phyloP scores from a whole-genome alignment of 2,797 vertebrate species.

The Phrynocephalus vlangalii region DNA sequence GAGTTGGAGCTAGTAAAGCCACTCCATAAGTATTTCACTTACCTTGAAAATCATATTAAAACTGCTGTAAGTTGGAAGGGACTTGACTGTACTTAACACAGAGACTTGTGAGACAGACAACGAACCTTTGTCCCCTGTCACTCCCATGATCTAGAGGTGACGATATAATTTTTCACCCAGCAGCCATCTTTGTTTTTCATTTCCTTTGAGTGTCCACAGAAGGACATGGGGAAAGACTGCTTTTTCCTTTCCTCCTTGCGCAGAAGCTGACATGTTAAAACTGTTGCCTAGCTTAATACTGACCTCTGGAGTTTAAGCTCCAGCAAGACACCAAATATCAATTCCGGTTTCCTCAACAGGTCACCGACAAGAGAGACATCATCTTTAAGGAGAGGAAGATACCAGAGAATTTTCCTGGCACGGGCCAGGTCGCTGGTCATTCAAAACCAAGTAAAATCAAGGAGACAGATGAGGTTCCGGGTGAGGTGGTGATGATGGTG shows the following conservation, averaged over 20 bases:
- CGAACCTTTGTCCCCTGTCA: neutral
- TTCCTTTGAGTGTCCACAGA: neutral
- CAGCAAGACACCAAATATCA: neutral
- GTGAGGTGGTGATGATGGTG: conserved; percentile 54
- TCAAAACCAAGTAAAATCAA: conserved; percentile 41
- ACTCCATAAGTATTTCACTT: too few relatives aligned
- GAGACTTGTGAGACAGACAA: neutral
- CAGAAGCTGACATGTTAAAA: neutral
- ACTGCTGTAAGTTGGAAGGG: too few relatives aligned
- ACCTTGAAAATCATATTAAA: too few relatives aligned
- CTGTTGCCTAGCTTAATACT: neutral
- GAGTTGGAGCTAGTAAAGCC: too few relatives aligned
- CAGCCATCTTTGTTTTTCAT: neutral
- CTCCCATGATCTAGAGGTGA: too few relatives aligned
- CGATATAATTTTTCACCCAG: neutral
- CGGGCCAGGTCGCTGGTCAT: conserved; percentile 75
- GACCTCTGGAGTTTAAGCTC: conserved; percentile 2
- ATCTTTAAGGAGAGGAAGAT: conserved; percentile 76
- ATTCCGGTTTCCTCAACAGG: conserved; percentile 75
- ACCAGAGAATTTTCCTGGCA: conserved; percentile 82
- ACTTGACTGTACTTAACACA: too few relatives aligned
- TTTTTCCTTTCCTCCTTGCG: neutral
- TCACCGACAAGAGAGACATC: conserved; percentile 84
- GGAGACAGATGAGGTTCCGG: conserved; percentile 59
- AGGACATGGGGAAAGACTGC: neutral